These are phyloP conservation scores for Euura saliciscinereae DNA, from an alignment of 1,140 invertebrate species.

Conservation along the genomic window DNA sequence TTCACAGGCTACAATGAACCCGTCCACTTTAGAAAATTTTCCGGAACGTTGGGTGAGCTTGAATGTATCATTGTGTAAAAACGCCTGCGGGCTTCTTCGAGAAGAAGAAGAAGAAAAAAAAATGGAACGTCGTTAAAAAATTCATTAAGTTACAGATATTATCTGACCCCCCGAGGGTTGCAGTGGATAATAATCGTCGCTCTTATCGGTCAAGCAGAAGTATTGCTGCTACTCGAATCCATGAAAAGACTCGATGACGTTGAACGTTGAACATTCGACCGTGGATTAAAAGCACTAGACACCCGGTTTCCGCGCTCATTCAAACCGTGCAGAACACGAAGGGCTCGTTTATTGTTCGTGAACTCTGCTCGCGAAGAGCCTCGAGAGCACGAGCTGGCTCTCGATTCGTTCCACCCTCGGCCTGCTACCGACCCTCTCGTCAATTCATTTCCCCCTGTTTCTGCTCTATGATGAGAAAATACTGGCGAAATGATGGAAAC, in stretches of 20 bases:
- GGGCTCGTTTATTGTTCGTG: neutral
- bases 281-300: neutral
- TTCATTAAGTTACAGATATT: neutral
- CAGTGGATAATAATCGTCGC: neutral
- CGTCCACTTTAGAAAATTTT: no score
- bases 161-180: no score
- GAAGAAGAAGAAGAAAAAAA: no score
- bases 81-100: no score
- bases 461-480: no score
- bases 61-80: no score
- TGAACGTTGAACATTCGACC: slow-evolving; percentile 3
- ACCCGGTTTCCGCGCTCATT: neutral
- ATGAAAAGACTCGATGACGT: neutral
- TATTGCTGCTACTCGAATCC: neutral
- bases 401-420: neutral
- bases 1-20: no score
- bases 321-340: neutral
- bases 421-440: neutral
- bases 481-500: neutral
- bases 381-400: neutral
- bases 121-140: neutral
- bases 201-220: neutral
- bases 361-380: neutral
- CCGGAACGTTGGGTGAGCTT: no score
- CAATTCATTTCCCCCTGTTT: neutral